Conservation (phyloP, 2,113 vertebrate species). For the Ahaetulla prasina region DNA sequence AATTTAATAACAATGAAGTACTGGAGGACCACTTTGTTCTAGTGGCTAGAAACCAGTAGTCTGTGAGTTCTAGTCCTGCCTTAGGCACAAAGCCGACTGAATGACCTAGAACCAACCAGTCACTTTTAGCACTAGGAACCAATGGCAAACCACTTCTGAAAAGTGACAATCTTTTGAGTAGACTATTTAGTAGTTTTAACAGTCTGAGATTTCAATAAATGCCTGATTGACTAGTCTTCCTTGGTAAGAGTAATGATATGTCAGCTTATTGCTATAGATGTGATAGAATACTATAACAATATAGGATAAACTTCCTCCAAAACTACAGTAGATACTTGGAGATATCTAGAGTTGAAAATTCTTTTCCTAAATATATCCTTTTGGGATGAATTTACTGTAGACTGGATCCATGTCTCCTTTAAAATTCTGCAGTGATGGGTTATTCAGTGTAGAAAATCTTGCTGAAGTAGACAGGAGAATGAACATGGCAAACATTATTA, state of each 20-base stretch:
- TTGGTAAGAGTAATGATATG: slow-evolving; percentile 12
- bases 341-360: slow-evolving; percentile 22
- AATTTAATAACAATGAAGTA: neutral
- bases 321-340: neutral
- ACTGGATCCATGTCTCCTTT: neutral
- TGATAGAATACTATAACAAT: neutral
- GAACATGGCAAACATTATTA: slow-evolving; percentile 28
- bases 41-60: neutral
- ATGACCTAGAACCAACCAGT: neutral
- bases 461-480: slow-evolving; percentile 38
- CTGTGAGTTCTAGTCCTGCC: too few relatives aligned
- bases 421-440: slow-evolving; percentile 42
- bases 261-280: slow-evolving; percentile 2
- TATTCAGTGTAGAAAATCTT: slow-evolving; percentile 5
- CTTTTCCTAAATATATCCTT: slow-evolving; percentile 28
- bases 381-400: slow-evolving; percentile 23
- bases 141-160: neutral
- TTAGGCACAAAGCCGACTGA: too few relatives aligned
- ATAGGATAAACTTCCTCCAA: slow-evolving; percentile 21
- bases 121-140: neutral
- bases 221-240: neutral
- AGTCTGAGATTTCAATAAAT: neutral
- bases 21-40: neutral
- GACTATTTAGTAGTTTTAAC: neutral
- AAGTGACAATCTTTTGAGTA: neutral